Evolutionary conservation across 2,113 vertebrate genomes (phyloP).

Genomic region (Nibea coibor): DNA sequence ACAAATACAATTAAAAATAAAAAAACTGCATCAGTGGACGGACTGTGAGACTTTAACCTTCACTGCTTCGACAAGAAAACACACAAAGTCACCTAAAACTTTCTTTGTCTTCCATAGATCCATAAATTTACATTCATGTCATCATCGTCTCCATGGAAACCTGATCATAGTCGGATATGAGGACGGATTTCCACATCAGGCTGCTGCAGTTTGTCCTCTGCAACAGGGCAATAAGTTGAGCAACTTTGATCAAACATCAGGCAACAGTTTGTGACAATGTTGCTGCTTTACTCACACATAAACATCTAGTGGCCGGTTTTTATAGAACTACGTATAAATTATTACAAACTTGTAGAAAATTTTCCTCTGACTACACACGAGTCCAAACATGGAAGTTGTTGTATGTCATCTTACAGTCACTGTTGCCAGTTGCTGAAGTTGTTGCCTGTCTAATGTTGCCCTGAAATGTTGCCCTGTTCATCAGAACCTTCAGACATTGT

Average conservation of each 20-base stretch:
- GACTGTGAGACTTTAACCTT: background rate
- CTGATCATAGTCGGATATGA: background rate
- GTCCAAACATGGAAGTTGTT: background rate
- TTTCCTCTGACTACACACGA: too few relatives aligned
- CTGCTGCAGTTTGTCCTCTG: background rate
- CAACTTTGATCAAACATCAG: background rate
- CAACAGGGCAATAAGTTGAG: background rate
- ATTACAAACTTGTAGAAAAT: too few relatives aligned
- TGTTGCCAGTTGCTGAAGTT: background rate
- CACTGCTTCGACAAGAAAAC: constrained; percentile 6
- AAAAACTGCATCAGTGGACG: background rate
- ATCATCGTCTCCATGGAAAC: constrained; percentile 1
- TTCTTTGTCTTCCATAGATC: constrained; percentile 4
- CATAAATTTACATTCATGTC: constrained; percentile 46
- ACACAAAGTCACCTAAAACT: background rate
- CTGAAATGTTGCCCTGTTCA: background rate
- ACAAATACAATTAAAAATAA: background rate
- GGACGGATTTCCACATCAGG: background rate
- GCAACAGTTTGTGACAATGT: background rate
- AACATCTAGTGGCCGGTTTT: too few relatives aligned
- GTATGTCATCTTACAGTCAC: background rate
- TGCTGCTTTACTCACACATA: too few relatives aligned
- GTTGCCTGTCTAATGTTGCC: background rate
- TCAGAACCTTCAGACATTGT: background rate
- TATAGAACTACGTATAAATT: background rate